Conservation (phyloP, 2,888 invertebrate species). For the Ethmia dodecea region DNA sequence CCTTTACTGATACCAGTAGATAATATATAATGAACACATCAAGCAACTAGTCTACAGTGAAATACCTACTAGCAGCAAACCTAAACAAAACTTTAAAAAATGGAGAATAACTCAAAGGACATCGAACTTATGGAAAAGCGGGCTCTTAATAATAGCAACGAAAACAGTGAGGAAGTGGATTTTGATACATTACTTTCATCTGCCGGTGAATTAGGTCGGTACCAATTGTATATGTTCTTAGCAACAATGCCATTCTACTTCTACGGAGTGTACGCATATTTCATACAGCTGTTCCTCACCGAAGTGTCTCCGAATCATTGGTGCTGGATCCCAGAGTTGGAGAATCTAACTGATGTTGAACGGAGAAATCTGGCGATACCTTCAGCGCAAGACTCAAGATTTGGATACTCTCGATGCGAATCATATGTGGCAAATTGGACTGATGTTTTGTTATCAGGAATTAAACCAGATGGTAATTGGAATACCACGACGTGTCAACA, state of each 20-base stretch:
- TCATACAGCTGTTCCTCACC: conserved; percentile 38
- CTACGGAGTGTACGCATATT: conserved; percentile 36
- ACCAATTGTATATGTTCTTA: conserved; percentile 33
- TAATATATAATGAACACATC: no score
- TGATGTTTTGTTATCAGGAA: conserved; percentile 30
- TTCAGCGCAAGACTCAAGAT: conserved; percentile 25
- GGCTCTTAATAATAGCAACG: conserved; percentile 43
- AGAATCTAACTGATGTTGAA: conserved; percentile 32
- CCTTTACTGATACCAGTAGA: no score
- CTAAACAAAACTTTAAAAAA: neutral
- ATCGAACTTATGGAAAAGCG: no score
- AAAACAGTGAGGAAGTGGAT: conserved; percentile 33
- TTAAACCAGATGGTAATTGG: conserved; percentile 35
- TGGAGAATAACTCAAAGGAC: no score
- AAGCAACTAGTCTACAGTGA: no score
- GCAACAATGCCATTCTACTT: conserved; percentile 37
- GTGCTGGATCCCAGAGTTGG: conserved; percentile 39
- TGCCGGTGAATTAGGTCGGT: conserved; percentile 39
- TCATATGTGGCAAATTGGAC: conserved; percentile 46
- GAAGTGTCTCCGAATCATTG: conserved; percentile 41
- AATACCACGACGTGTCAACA: conserved; percentile 34
- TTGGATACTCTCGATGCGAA: conserved; percentile 42
- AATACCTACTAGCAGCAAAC: neutral
- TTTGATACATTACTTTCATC: conserved; percentile 36
- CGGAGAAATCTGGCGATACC: conserved; percentile 35